phyloP scores from a whole-genome alignment of 2,888 invertebrate genomes.

The Asteroscopus sphinx region DNA sequence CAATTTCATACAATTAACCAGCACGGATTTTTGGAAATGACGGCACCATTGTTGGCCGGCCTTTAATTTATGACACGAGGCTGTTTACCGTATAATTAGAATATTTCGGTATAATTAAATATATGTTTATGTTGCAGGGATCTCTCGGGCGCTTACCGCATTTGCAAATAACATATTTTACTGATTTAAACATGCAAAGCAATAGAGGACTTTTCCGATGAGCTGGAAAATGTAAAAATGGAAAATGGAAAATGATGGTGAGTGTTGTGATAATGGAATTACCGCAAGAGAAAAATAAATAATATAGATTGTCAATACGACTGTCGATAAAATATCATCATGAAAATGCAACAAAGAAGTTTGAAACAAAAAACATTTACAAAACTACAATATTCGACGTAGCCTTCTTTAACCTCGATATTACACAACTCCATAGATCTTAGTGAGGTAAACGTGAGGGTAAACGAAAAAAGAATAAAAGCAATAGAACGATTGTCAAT shows the following conservation, averaged over 20 bases:
- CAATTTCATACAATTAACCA: conserved; percentile 51
- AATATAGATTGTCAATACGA: too few relatives aligned
- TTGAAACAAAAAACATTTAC: not conserved
- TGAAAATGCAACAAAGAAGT: not conserved
- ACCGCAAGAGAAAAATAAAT: too few relatives aligned
- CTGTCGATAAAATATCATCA: too few relatives aligned
- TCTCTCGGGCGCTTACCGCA: too few relatives aligned
- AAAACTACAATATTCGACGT: not conserved
- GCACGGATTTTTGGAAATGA: conserved; percentile 57
- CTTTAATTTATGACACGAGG: conserved; percentile 50
- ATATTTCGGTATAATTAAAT: conserved; percentile 10
- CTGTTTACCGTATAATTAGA: conserved; percentile 44
- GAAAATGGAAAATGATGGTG: too few relatives aligned
- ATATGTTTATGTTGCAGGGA: too few relatives aligned
- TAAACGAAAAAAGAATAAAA: conserved; percentile 32
- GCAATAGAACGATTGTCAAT: conserved; percentile 43
- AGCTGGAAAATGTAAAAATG: too few relatives aligned
- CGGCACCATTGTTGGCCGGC: conserved; percentile 48
- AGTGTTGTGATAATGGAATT: too few relatives aligned
- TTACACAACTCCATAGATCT: not conserved
- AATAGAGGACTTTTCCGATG: too few relatives aligned
- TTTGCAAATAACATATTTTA: too few relatives aligned
- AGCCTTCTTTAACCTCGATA: not conserved
- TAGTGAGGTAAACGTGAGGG: too few relatives aligned
- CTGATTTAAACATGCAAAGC: too few relatives aligned